phyloP scores from a whole-genome alignment of 2,797 vertebrate genomes.

The Anisognathus igniventris region DNA sequence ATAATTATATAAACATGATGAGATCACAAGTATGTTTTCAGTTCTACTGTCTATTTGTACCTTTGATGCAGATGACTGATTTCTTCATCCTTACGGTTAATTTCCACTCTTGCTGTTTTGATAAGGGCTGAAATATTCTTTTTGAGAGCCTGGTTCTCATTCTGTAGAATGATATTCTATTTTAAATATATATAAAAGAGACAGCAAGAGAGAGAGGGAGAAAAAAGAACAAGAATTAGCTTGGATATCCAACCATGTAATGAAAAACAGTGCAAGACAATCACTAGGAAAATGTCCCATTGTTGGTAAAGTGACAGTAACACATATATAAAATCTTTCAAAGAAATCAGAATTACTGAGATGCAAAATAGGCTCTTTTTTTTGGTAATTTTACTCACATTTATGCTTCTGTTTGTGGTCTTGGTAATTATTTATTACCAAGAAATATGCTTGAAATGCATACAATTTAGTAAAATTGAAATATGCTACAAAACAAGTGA shows the following conservation, averaged over 20 bases:
- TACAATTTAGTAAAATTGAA: background rate
- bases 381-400: background rate
- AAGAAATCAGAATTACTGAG: background rate
- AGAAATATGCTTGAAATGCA: no score
- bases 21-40: background rate
- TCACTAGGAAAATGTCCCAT: background rate
- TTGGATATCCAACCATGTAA: background rate
- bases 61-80: conserved; percentile 85
- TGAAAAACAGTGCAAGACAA: background rate
- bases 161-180: conserved; percentile 86
- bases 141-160: conserved; percentile 88
- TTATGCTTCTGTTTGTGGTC: background rate
- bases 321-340: background rate
- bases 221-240: background rate
- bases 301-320: background rate
- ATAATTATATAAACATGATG: background rate
- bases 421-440: background rate
- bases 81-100: conserved; percentile 92
- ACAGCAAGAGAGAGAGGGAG: background rate
- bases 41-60: conserved; percentile 65
- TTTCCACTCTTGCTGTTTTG: conserved; percentile 91
- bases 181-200: conserved; percentile 15
- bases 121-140: conserved; percentile 96
- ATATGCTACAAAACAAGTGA: background rate
- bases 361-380: background rate